Percentiles rank a stretch among this genome's conserved stretches.
phyloP scores from a whole-genome alignment of 2,797 vertebrate genomes.

The Falco berigora region DNA sequence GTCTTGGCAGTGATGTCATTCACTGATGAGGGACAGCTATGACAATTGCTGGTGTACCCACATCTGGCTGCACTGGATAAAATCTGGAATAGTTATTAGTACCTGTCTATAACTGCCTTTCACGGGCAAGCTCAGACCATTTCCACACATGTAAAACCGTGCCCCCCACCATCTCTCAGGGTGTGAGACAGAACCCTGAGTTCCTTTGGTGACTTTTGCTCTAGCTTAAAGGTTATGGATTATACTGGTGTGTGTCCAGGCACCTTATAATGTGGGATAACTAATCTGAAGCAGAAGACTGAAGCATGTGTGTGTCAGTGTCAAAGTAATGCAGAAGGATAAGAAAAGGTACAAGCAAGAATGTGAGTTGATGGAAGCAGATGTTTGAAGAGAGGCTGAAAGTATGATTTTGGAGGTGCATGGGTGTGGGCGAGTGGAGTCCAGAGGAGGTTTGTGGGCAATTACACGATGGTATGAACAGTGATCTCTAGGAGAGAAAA shows the following conservation, averaged over 20 bases:
- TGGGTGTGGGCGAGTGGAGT: not conserved
- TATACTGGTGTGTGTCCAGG: not conserved
- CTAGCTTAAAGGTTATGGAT: not conserved
- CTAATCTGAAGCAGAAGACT: not conserved
- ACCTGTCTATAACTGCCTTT: not conserved
- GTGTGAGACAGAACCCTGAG: not conserved
- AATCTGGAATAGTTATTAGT: not conserved
- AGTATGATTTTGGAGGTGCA: not conserved
- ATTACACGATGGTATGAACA: not conserved
- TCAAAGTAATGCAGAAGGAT: not conserved
- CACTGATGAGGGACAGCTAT: not conserved
- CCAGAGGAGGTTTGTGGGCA: not conserved
- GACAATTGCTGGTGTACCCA: not conserved
- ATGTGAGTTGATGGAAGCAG: not conserved
- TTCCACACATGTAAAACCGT: not conserved
- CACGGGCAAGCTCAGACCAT: not conserved
- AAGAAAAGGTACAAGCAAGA: not conserved
- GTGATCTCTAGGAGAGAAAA: not conserved
- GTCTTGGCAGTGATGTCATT: not conserved
- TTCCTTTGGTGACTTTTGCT: not conserved
- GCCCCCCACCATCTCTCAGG: not conserved
- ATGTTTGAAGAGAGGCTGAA: not conserved
- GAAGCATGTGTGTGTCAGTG: not conserved
- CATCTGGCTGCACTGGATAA: not conserved
- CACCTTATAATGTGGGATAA: not conserved